Conservation (phyloP, 1,140 invertebrate genomes). For the Thaumatotibia leucotreta region DNA sequence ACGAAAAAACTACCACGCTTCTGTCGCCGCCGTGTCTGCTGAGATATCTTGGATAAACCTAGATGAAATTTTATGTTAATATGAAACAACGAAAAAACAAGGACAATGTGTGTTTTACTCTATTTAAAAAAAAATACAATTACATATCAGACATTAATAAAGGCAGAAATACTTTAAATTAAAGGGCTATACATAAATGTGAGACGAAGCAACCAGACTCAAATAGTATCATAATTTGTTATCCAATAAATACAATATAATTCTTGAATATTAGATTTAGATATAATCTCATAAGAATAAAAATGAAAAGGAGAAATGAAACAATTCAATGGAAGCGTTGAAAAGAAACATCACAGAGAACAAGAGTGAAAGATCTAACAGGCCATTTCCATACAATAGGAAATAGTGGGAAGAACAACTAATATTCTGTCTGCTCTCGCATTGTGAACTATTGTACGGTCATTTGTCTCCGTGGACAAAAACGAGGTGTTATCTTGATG, state of each 20-base stretch:
- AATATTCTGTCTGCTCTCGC: not conserved
- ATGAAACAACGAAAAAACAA: too few relatives aligned
- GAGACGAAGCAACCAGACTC: too few relatives aligned
- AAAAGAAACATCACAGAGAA: not conserved
- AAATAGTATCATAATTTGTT: too few relatives aligned
- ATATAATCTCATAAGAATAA: not conserved
- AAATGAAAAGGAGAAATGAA: not conserved
- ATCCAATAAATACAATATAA: not conserved
- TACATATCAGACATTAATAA: too few relatives aligned
- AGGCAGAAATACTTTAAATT: too few relatives aligned
- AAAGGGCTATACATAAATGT: too few relatives aligned
- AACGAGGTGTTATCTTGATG: not conserved
- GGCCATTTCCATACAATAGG: slow-evolving; percentile 8
- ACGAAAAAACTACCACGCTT: not conserved
- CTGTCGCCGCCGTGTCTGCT: not conserved
- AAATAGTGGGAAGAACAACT: slow-evolving; percentile 10
- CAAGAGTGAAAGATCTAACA: slow-evolving; percentile 5
- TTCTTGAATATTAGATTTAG: not conserved
- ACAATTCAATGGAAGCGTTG: not conserved
- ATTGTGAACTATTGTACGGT: slow-evolving; percentile 4
- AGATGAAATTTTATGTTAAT: too few relatives aligned
- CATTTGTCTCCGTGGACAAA: not conserved
- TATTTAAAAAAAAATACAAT: too few relatives aligned
- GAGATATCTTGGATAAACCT: not conserved
- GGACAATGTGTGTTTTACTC: too few relatives aligned